Evolutionary conservation across 2,797 vertebrate species (phyloP).

Genomic region (Malurus splendens): DNA sequence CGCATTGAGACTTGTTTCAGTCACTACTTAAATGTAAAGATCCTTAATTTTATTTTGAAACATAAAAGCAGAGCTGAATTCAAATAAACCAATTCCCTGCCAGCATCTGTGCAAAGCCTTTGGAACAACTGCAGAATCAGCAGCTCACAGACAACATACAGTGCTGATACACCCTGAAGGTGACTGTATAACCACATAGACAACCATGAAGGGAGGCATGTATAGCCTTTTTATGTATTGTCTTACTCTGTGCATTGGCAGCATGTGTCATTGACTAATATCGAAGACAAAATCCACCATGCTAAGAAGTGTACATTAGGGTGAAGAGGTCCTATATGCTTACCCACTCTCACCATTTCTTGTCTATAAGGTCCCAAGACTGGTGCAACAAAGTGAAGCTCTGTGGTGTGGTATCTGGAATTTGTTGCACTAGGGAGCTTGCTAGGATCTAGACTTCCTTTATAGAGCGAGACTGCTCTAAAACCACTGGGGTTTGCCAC

Average conservation of each 20-base stretch:
- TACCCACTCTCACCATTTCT: not conserved
- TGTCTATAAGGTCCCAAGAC: not conserved
- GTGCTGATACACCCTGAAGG: not conserved
- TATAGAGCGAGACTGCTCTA: not conserved
- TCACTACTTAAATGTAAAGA: not conserved
- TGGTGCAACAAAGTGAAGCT: accelerated
- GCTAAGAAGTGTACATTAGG: not conserved
- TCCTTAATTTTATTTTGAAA: not conserved
- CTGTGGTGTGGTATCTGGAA: not conserved
- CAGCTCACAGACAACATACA: not conserved
- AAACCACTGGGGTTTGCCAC: not conserved
- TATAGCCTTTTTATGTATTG: not conserved
- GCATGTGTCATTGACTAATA: not conserved
- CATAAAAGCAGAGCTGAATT: not conserved
- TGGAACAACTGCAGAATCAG: not conserved
- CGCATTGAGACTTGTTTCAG: not conserved
- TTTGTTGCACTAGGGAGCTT: not conserved
- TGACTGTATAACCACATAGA: not conserved
- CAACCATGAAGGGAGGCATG: not conserved
- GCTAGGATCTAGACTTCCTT: not conserved
- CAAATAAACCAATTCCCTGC: not conserved
- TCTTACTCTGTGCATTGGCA: not conserved
- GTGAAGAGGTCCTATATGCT: not conserved
- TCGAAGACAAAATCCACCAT: not conserved
- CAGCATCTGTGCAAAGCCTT: not conserved